Conservation (phyloP, 2,888 invertebrate genomes). For the Poecilus cupreus region DNA sequence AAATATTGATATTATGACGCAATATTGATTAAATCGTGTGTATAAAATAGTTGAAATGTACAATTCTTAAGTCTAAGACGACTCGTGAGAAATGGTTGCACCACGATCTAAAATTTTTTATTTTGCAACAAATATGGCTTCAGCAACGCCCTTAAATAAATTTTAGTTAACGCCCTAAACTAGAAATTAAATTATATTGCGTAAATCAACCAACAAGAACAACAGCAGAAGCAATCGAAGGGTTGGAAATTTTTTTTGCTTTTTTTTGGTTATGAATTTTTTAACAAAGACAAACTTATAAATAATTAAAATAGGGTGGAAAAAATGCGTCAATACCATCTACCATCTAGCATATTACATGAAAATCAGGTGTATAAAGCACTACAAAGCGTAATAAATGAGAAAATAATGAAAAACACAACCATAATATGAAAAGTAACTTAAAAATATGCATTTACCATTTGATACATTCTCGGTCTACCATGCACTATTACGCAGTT, state of each 20-base stretch:
- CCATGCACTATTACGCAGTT: constrained; percentile 48
- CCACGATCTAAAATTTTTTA: constrained; percentile 64
- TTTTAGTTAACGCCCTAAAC: constrained; percentile 60
- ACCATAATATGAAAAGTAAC: constrained; percentile 21
- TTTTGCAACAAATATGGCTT: constrained; percentile 71
- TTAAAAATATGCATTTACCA: constrained; percentile 58
- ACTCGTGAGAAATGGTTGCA: constrained; percentile 36
- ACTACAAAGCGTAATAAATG: constrained; percentile 41
- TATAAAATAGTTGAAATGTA: not conserved
- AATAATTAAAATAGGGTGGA: constrained; percentile 61
- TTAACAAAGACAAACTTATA: constrained; percentile 66
- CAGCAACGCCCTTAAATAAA: constrained; percentile 71
- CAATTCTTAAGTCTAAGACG: not conserved
- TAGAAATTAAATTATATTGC: constrained; percentile 52
- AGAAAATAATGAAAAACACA: constrained; percentile 46
- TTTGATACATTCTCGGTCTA: constrained; percentile 43
- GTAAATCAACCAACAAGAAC: constrained; percentile 53
- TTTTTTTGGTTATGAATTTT: constrained; percentile 74
- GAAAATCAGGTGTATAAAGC: constrained; percentile 18
- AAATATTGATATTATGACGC: constrained; percentile 1
- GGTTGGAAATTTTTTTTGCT: constrained; percentile 67
- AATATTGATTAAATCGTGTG: not conserved
- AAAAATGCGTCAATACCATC: constrained; percentile 32
- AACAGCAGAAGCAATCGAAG: constrained; percentile 2
- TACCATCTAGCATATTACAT: not conserved